Evolutionary conservation across 2,888 invertebrate species (phyloP).

Genomic region (Cerastoderma edule): DNA sequence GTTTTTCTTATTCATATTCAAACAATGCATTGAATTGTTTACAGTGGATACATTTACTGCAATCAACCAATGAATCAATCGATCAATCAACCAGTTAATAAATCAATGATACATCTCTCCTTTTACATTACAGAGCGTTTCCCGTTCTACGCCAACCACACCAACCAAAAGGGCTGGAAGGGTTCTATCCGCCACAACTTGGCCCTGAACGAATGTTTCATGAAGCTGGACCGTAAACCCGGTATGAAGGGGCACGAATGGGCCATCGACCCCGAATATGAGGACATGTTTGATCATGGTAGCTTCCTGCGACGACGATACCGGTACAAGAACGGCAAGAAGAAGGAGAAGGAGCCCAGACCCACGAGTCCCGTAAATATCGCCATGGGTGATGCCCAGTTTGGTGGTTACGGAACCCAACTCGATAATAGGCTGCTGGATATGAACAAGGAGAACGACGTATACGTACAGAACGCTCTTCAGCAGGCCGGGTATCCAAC

Average conservation of each 20-base stretch:
- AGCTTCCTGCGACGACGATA: conserved; percentile 77
- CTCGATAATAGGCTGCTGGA: conserved; percentile 36
- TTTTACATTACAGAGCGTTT: conserved; percentile 61
- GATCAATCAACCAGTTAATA: too few species aligned
- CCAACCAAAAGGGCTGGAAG: conserved; percentile 76
- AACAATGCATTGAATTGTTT: too few species aligned
- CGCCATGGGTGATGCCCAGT: background rate
- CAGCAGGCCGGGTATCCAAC: conserved; percentile 44
- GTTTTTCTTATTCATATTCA: too few species aligned
- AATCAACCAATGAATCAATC: too few species aligned
- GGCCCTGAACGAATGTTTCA: conserved; percentile 79
- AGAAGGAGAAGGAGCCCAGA: conserved; percentile 25
- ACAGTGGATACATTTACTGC: too few species aligned
- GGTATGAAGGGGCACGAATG: conserved; percentile 79
- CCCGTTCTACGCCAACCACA: conserved; percentile 72
- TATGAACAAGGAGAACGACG: conserved; percentile 24
- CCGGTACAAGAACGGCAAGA: conserved; percentile 72
- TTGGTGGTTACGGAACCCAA: conserved; percentile 29
- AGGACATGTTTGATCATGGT: conserved; percentile 80
- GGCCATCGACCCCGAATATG: conserved; percentile 76
- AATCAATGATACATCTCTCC: background rate
- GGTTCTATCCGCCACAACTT: conserved; percentile 80
- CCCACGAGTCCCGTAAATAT: background rate
- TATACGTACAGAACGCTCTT: conserved; percentile 30
- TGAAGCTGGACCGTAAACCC: conserved; percentile 73